Conservation (phyloP, 2,113 vertebrate species). For the Bombycilla garrulus region DNA sequence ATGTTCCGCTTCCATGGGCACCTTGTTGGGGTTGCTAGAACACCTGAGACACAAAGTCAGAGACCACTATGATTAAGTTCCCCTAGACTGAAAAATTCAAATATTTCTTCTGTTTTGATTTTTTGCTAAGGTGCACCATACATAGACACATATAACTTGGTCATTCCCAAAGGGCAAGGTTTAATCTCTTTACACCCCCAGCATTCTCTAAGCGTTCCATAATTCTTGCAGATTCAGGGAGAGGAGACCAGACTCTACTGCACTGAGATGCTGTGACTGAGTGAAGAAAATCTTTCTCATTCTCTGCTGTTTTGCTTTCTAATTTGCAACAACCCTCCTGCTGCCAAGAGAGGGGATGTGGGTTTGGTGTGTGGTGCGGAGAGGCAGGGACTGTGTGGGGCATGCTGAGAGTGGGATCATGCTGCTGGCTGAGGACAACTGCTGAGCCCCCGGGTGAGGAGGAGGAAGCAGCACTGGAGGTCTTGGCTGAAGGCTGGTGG, state of each 20-base stretch:
- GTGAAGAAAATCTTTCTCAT: neutral
- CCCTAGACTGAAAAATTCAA: neutral
- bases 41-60: neutral
- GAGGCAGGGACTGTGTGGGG: neutral
- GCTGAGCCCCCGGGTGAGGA: neutral
- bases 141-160: neutral
- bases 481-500: neutral
- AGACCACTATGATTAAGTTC: neutral
- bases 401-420: accelerated
- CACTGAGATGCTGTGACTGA: neutral
- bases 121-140: neutral
- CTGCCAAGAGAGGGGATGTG: neutral
- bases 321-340: neutral
- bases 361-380: neutral
- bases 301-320: neutral
- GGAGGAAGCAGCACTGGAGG: neutral
- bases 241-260: neutral
- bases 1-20: neutral
- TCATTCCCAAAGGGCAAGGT: neutral
- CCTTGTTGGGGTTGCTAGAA: neutral
- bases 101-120: neutral
- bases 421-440: neutral
- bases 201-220: neutral
- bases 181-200: neutral
- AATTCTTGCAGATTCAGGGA: neutral